phyloP scores from a whole-genome alignment of 2,113 vertebrate species.

The Leiothrix lutea region DNA sequence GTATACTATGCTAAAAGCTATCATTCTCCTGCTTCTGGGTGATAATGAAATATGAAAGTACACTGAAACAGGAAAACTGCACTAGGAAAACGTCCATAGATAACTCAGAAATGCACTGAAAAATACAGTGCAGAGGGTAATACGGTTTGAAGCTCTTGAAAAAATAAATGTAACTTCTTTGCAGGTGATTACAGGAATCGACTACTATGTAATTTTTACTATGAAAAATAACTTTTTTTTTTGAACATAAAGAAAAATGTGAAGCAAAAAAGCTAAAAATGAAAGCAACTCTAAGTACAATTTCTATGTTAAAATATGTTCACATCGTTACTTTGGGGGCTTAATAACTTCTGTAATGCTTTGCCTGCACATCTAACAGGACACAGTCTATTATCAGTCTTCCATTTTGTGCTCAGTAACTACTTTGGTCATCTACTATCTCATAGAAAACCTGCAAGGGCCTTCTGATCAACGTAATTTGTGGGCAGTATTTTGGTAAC shows the following conservation, averaged over 20 bases:
- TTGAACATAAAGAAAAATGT: constrained; percentile 5
- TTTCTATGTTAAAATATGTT: not conserved
- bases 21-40: constrained; percentile 54
- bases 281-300: not conserved
- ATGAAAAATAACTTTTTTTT: not conserved
- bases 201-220: not conserved
- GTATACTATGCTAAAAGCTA: constrained; percentile 69
- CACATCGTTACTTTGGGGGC: not conserved
- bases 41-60: constrained; percentile 70
- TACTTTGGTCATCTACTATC: not conserved
- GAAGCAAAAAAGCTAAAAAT: not conserved
- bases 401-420: not conserved
- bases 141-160: constrained; percentile 2
- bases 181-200: not conserved
- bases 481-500: not conserved
- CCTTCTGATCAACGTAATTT: not conserved
- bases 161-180: not conserved
- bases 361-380: not conserved
- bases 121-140: constrained; percentile 49
- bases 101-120: constrained; percentile 56
- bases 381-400: not conserved
- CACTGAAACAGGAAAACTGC: constrained; percentile 60
- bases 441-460: not conserved
- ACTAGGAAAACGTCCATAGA: constrained; percentile 29
- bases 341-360: not conserved